Evolutionary conservation across 2,113 vertebrate genomes (phyloP).

Genomic region (Taxidea taxus): DNA sequence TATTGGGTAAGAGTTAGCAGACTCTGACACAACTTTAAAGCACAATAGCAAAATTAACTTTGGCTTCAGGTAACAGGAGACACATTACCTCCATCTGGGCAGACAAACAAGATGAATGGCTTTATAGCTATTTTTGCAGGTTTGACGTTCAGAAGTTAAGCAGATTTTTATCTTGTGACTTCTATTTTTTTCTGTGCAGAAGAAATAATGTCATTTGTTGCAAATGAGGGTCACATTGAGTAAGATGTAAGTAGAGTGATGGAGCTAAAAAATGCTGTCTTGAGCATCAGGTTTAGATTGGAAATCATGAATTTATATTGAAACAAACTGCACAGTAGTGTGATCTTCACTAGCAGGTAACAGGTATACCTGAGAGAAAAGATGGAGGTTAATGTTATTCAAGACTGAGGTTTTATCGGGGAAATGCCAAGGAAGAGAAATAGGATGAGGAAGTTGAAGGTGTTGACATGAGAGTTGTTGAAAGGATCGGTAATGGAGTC

Average conservation of each 20-base stretch:
- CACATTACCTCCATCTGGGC: neutral
- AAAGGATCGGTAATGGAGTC: neutral
- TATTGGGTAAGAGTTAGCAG: neutral
- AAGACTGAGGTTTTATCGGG: neutral
- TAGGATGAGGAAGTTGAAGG: neutral
- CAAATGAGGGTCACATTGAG: neutral
- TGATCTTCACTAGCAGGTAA: neutral
- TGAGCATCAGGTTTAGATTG: neutral
- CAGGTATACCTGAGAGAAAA: neutral
- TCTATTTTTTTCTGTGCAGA: neutral
- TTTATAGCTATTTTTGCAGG: neutral
- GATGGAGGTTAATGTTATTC: neutral
- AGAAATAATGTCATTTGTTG: conserved; percentile 10
- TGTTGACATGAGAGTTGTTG: neutral
- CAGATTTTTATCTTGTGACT: conserved; percentile 4
- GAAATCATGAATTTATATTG: neutral
- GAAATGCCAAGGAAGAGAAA: neutral
- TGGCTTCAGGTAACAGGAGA: neutral
- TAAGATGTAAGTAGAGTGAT: neutral
- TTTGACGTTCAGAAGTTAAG: neutral
- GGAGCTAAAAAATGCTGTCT: neutral
- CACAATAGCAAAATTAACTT: neutral
- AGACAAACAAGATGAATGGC: neutral
- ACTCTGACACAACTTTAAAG: neutral
- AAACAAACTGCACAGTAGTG: neutral